A percentile compares a stretch with the other conserved stretches of the same genome.
Conservation (phyloP, 2,113 vertebrate species). For the Oceanodroma tethys region DNA sequence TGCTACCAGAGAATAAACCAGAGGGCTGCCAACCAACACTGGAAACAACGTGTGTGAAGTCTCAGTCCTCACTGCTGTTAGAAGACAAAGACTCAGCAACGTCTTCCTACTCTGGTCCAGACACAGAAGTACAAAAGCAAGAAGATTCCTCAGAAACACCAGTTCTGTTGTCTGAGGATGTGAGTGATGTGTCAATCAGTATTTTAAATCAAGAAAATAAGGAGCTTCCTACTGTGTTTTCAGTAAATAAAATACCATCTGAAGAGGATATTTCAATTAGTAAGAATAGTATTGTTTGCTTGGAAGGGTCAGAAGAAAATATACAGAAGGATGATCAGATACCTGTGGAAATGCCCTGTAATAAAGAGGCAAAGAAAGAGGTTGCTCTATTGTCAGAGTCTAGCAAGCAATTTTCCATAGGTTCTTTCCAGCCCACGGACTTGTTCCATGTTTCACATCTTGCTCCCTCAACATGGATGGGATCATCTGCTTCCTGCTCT, state of each 20-base stretch:
- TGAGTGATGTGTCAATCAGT: neutral
- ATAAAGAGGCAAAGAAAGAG: neutral
- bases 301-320: neutral
- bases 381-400: neutral
- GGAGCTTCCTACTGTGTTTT: neutral
- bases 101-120: neutral
- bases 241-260: neutral
- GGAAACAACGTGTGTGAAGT: neutral
- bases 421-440: conserved; percentile 45
- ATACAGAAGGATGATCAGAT: neutral
- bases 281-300: neutral
- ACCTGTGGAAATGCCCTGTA: neutral
- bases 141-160: neutral
- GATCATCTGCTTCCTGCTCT: neutral
- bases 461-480: neutral
- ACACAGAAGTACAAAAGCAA: neutral
- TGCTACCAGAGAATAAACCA: neutral
- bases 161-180: neutral
- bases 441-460: neutral
- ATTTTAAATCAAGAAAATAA: neutral
- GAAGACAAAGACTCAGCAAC: neutral
- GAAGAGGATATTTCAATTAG: neutral
- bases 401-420: conserved; percentile 3
- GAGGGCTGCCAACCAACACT: neutral
- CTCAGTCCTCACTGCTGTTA: neutral